Percentiles rank a stretch among this genome's conserved stretches.
Conservation (phyloP, 1,140 invertebrate genomes). For the Drosophila mojavensis region DNA sequence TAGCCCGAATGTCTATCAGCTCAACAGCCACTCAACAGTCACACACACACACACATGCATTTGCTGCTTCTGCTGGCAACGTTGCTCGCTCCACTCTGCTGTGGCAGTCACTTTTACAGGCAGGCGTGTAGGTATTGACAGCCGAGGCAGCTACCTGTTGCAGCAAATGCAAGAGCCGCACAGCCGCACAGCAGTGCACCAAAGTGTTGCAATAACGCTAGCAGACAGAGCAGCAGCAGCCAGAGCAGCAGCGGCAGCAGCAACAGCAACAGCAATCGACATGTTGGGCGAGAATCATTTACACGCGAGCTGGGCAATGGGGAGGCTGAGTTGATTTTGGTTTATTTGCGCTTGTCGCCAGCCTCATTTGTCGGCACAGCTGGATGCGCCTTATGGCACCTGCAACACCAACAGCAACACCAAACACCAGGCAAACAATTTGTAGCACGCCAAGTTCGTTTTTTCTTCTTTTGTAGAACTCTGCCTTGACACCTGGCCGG, state of each 20-base stretch:
- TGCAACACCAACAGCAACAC: conserved; percentile 41
- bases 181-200: conserved; percentile 39
- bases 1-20: conserved; percentile 33
- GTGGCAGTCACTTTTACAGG: conserved; percentile 24
- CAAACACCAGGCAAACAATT: conserved; percentile 45
- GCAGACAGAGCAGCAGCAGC: conserved; percentile 14
- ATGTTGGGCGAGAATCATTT: conserved; percentile 75
- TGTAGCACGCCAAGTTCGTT: conserved; percentile 42
- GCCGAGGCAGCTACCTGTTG: conserved; percentile 64
- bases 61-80: conserved; percentile 1
- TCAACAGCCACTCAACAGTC: conserved; percentile 19
- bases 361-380: conserved; percentile 80
- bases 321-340: conserved; percentile 65
- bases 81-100: too few species aligned
- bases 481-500: conserved; percentile 33
- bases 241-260: neutral
- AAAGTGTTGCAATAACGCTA: conserved; percentile 45
- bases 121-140: conserved; percentile 81
- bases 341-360: conserved; percentile 81
- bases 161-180: conserved; percentile 37
- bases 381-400: conserved; percentile 68
- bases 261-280: conserved; percentile 54
- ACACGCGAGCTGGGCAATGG: conserved; percentile 57
- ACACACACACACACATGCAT: conserved; percentile 7
- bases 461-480: conserved; percentile 21